phyloP scores from a whole-genome alignment of 1,140 invertebrate genomes.

The Argopecten irradians region DNA sequence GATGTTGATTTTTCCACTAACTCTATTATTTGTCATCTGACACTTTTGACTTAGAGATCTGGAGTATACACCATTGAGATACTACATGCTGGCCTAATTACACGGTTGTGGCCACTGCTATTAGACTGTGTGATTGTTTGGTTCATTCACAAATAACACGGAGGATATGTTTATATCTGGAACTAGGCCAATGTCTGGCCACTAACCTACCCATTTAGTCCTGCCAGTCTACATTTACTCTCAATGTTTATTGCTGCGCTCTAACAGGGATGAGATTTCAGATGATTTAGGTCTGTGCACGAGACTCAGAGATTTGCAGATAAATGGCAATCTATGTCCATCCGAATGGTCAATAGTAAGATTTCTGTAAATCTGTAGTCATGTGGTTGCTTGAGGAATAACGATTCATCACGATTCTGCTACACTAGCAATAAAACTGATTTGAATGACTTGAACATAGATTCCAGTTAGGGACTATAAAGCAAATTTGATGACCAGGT shows the following conservation, averaged over 20 bases:
- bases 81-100: background rate
- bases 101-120: background rate
- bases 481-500: too few species aligned
- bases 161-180: background rate
- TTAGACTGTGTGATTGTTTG: background rate
- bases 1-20: too few species aligned
- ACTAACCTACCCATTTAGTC: background rate
- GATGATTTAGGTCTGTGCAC: too few species aligned
- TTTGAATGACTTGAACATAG: too few species aligned
- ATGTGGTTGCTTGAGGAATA: too few species aligned
- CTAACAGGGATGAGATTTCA: background rate
- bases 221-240: background rate
- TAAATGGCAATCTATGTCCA: too few species aligned
- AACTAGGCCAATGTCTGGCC: background rate
- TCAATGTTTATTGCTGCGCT: background rate
- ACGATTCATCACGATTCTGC: too few species aligned
- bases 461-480: too few species aligned
- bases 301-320: too few species aligned
- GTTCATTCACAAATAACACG: background rate
- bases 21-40: background rate
- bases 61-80: background rate
- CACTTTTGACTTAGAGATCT: background rate
- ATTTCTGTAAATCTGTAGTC: too few species aligned
- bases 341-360: too few species aligned
- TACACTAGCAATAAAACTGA: too few species aligned